phyloP scores from a whole-genome alignment of 2,797 vertebrate species.

The Rhinatrema bivittatum region DNA sequence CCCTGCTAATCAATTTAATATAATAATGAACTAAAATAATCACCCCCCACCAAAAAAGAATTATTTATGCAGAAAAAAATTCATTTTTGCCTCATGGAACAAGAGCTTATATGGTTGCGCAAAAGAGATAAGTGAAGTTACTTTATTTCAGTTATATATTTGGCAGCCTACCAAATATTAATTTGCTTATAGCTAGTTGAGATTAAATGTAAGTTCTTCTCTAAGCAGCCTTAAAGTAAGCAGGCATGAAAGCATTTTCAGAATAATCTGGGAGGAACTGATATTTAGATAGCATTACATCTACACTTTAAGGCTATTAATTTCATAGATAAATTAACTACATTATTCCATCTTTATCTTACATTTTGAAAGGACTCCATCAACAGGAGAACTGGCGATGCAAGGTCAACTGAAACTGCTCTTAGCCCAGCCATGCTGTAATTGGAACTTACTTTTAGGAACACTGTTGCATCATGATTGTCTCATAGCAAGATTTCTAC shows the following conservation, averaged over 20 bases:
- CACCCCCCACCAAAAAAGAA: too few relatives aligned
- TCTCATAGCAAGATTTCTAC: slow-evolving; percentile 73
- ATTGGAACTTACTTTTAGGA: slow-evolving; percentile 77
- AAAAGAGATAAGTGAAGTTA: slow-evolving; percentile 52
- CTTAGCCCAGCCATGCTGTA: slow-evolving; percentile 77
- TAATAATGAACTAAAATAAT: too few relatives aligned
- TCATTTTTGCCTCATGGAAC: slow-evolving; percentile 45
- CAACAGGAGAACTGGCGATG: slow-evolving; percentile 56
- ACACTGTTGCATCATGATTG: slow-evolving; percentile 73
- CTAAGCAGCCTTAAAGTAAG: slow-evolving; percentile 67
- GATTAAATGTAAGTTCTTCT: slow-evolving; percentile 82
- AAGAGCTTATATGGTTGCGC: slow-evolving; percentile 52
- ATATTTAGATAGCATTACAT: slow-evolving; percentile 63
- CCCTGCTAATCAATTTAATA: too few relatives aligned
- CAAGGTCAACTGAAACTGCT: slow-evolving; percentile 79
- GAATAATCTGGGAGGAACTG: slow-evolving; percentile 60
- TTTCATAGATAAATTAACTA: slow-evolving; percentile 76
- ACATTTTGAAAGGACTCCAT: slow-evolving; percentile 66
- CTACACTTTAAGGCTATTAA: slow-evolving; percentile 59
- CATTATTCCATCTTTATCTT: slow-evolving; percentile 63
- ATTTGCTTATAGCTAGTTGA: slow-evolving; percentile 81
- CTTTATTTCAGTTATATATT: slow-evolving; percentile 68
- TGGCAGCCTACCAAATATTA: slow-evolving; percentile 77
- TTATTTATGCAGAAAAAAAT: slow-evolving; percentile 35
- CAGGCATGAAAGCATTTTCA: slow-evolving; percentile 66